These are phyloP conservation scores for Formica selysi DNA, from an alignment of 1,140 invertebrate genomes.

Conservation along the genomic window DNA sequence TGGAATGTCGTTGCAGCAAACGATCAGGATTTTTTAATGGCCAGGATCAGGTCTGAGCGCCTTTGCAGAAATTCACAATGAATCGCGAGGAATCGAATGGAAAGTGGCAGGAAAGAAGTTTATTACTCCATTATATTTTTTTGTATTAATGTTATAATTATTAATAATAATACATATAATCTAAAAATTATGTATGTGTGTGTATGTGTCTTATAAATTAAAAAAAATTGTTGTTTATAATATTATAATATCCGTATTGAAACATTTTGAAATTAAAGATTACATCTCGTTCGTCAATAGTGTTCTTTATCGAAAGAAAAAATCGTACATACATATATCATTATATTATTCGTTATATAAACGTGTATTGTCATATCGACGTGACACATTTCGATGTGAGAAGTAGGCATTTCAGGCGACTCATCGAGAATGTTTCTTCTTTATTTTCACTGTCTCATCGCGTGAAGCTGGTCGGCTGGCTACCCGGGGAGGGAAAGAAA, in stretches of 20 bases:
- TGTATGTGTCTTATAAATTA: too few relatives aligned
- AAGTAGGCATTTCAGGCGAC: constrained; percentile 59
- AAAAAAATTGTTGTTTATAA: too few relatives aligned
- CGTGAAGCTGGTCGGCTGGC: constrained; percentile 60
- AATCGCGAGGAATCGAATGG: constrained; percentile 34
- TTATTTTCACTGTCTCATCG: constrained; percentile 77
- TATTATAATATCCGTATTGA: not conserved
- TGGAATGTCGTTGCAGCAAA: constrained; percentile 22
- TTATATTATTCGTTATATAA: constrained; percentile 13
- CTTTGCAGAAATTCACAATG: constrained; percentile 48
- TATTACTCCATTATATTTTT: constrained; percentile 24
- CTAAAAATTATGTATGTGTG: not conserved
- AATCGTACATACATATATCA: not conserved
- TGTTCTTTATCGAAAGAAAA: not conserved
- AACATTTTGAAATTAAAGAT: not conserved
- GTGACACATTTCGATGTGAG: constrained; percentile 32
- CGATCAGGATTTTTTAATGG: constrained; percentile 17
- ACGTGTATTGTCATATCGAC: not conserved
- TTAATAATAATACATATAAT: not conserved
- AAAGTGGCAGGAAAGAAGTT: constrained; percentile 38
- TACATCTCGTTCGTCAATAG: not conserved
- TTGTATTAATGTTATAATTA: constrained; percentile 24
- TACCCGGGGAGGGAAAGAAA: constrained; percentile 63
- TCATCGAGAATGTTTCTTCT: constrained; percentile 68
- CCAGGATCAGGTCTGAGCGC: not conserved